phyloP scores from a whole-genome alignment of 2,797 vertebrate species.

The Catostomus latipinnis region DNA sequence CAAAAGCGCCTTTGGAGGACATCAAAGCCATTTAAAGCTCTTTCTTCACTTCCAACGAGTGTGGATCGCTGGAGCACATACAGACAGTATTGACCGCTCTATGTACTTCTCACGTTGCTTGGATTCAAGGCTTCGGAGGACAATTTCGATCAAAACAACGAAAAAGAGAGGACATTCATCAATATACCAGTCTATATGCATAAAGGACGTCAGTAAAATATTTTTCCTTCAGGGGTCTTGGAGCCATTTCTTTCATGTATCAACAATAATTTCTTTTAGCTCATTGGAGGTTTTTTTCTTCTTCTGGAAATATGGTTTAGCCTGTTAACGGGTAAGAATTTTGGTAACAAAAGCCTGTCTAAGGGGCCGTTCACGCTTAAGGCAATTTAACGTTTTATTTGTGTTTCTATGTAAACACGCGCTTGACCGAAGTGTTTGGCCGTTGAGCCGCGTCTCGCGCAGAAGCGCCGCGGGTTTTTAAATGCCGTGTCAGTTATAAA shows the following conservation, averaged over 20 bases:
- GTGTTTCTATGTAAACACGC: no score
- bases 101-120: neutral
- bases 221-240: neutral
- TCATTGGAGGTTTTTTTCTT: neutral
- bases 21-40: slow-evolving; percentile 35
- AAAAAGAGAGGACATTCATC: neutral
- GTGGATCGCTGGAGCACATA: slow-evolving; percentile 6
- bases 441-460: no score
- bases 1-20: slow-evolving; percentile 7
- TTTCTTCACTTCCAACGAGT: neutral
- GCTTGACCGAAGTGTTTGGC: no score
- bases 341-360: slow-evolving; percentile 10
- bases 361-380: no score
- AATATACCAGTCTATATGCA: neutral
- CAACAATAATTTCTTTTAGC: neutral
- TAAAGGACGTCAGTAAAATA: neutral
- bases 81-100: neutral
- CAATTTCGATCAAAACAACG: neutral
- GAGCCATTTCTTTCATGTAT: neutral
- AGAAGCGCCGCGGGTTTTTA: no score
- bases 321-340: slow-evolving; percentile 23
- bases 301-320: slow-evolving; percentile 37
- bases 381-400: no score
- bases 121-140: neutral
- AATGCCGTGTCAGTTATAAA: no score